These are phyloP conservation scores for Coenonympha glycerion DNA, from an alignment of 2,888 invertebrate species.

Conservation along the genomic window DNA sequence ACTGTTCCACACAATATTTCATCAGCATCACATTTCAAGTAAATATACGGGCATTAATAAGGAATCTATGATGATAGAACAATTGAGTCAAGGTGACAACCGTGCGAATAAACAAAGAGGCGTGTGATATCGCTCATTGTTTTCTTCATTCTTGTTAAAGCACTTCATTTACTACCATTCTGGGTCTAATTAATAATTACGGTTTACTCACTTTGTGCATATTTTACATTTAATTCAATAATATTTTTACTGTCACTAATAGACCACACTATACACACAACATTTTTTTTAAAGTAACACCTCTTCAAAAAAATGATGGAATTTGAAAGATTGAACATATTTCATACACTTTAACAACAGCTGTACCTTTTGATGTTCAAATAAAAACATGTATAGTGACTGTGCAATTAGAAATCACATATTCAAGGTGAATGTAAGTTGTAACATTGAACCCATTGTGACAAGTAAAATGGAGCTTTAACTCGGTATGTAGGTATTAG, in stretches of 20 bases:
- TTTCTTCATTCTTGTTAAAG: constrained; percentile 11
- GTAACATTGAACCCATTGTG: too few species aligned
- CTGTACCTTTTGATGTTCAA: too few species aligned
- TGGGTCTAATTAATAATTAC: background rate
- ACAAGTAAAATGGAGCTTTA: too few species aligned
- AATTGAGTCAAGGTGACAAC: constrained; percentile 37
- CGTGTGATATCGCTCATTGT: constrained; percentile 40
- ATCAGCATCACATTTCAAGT: background rate
- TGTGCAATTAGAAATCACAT: background rate
- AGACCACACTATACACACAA: too few species aligned
- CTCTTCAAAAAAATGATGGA: too few species aligned
- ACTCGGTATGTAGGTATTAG: too few species aligned
- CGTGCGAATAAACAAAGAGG: constrained; percentile 45
- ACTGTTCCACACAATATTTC: background rate
- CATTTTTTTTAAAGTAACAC: too few species aligned
- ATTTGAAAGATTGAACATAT: too few species aligned
- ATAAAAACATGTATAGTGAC: background rate
- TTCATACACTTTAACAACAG: too few species aligned
- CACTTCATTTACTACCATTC: constrained; percentile 11
- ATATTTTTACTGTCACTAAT: too few species aligned
- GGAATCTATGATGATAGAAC: constrained; percentile 7
- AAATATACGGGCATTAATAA: background rate
- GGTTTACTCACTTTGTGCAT: background rate
- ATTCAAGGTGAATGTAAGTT: background rate
- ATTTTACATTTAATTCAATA: background rate